Conservation (phyloP, 2,888 invertebrate species). For the Ditylenchus weischeri region DNA sequence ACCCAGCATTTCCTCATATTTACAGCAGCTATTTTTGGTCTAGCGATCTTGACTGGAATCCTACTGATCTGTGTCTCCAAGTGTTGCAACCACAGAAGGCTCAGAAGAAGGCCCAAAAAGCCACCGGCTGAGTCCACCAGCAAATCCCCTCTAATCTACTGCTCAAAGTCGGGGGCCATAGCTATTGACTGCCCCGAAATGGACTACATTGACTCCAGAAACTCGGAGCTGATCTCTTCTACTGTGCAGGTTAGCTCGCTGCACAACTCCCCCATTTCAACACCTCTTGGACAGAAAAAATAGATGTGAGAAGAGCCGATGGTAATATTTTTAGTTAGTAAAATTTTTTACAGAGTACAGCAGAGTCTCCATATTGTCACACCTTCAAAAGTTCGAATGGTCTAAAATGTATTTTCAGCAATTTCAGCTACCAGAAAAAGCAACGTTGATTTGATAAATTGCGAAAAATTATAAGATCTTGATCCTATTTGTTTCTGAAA, state of each 20-base stretch:
- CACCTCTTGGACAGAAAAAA: no score
- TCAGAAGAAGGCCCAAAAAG: neutral
- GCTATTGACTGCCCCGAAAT: constrained; percentile 32
- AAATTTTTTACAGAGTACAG: no score
- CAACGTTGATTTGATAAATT: no score
- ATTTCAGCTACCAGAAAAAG: no score
- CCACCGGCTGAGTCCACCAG: constrained; percentile 2
- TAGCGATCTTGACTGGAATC: constrained; percentile 1
- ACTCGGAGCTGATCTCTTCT: constrained; percentile 44
- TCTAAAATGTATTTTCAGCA: no score
- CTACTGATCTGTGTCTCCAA: constrained; percentile 11
- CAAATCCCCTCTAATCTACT: constrained; percentile 9
- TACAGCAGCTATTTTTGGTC: constrained; percentile 8
- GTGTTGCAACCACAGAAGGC: constrained; percentile 11
- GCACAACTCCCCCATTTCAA: constrained; percentile 35
- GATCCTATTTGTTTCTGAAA: no score
- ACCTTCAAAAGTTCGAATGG: no score
- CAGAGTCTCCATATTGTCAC: no score
- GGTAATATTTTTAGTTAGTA: no score
- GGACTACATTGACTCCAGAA: constrained; percentile 49
- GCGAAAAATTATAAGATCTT: no score
- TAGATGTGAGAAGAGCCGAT: no score
- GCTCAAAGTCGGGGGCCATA: neutral
- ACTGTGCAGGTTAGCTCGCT: constrained; percentile 47
- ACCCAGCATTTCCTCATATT: constrained; percentile 12